These are phyloP conservation scores for Crossocerus cetratus DNA, from an alignment of 2,888 invertebrate species.

Conservation along the genomic window DNA sequence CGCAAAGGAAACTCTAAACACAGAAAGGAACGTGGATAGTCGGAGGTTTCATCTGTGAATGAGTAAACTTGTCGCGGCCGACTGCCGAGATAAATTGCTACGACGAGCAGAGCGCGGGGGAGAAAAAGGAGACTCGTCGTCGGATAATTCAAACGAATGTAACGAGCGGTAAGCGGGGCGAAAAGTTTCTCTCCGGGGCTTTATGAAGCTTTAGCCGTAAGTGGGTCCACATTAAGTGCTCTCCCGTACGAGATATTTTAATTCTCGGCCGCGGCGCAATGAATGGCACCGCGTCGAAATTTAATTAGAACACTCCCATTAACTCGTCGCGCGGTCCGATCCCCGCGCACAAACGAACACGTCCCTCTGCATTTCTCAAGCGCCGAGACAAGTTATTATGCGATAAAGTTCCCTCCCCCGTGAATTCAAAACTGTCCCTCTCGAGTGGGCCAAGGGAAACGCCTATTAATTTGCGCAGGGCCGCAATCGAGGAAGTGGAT, in stretches of 20 bases:
- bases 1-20: too few relatives aligned
- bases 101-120: background rate
- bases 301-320: slow-evolving; percentile 22
- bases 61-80: too few relatives aligned
- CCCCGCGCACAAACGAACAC: too few relatives aligned
- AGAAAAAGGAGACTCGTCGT: background rate
- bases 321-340: background rate
- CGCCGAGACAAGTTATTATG: too few relatives aligned
- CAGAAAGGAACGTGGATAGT: too few relatives aligned
- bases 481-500: too few relatives aligned
- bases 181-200: background rate
- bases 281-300: slow-evolving; percentile 9
- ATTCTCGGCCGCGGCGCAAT: background rate
- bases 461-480: background rate
- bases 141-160: background rate
- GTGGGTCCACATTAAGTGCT: background rate
- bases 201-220: background rate
- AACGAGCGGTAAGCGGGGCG: background rate
- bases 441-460: background rate
- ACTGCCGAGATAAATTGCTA: too few relatives aligned
- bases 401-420: too few relatives aligned
- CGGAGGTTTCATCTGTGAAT: too few relatives aligned
- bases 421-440: too few relatives aligned
- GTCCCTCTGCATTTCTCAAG: too few relatives aligned
- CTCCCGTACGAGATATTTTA: slow-evolving; percentile 8